A percentile compares a stretch with the other conserved stretches of the same genome.
phyloP scores from a whole-genome alignment of 2,113 vertebrate genomes.

The Pogona vitticeps region DNA sequence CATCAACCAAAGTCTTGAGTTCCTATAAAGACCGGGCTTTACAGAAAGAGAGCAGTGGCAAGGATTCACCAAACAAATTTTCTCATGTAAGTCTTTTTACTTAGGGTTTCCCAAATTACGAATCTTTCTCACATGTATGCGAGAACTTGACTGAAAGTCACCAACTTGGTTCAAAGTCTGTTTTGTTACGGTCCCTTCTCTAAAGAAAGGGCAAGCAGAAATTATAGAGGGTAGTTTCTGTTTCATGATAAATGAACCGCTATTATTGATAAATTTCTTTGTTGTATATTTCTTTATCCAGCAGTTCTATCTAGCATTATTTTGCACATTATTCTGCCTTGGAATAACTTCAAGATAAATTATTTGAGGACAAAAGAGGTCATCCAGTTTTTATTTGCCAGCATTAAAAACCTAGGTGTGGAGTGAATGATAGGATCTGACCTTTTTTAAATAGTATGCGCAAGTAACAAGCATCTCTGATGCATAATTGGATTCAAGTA shows the following conservation, averaged over 20 bases:
- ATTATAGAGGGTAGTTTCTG: background rate
- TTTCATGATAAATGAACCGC: background rate
- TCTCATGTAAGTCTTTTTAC: conserved; percentile 83
- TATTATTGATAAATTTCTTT: background rate
- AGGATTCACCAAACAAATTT: conserved; percentile 91
- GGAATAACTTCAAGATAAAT: background rate
- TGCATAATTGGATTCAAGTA: background rate
- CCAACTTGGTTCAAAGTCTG: background rate
- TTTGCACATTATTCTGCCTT: background rate
- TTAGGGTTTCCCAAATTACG: conserved; percentile 3
- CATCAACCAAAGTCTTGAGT: conserved; percentile 89
- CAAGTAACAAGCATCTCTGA: background rate
- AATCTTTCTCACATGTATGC: background rate
- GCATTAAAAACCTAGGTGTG: background rate
- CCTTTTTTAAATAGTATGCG: background rate
- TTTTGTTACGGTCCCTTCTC: background rate
- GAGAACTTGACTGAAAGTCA: background rate
- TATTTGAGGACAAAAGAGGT: background rate
- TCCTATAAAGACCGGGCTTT: conserved; percentile 88
- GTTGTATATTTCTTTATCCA: background rate
- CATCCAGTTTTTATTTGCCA: background rate
- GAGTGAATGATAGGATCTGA: background rate
- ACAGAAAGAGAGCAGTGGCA: conserved; percentile 85
- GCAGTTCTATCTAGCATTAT: background rate
- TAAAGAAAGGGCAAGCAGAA: background rate